Evolutionary conservation across 2,888 invertebrate species (phyloP).

Genomic region (Amiota communis): DNA sequence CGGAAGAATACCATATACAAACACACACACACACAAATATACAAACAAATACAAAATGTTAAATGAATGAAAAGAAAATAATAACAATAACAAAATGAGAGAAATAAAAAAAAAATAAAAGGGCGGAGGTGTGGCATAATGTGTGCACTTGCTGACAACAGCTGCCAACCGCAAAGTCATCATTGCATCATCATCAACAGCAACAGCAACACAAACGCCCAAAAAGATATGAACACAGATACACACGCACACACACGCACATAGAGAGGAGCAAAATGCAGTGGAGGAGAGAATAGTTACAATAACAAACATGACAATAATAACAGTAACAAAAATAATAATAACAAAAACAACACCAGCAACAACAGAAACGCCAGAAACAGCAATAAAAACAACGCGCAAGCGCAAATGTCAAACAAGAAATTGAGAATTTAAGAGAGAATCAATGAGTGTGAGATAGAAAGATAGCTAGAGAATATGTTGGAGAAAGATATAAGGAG

Average conservation of each 20-base stretch:
- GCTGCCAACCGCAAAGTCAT: conserved; percentile 72
- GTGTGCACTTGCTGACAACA: conserved; percentile 59
- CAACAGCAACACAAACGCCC: conserved; percentile 34
- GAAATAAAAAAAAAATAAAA: conserved; percentile 19
- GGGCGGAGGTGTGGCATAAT: conserved; percentile 19
- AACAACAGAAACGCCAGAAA: conserved; percentile 54
- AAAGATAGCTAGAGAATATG: conserved; percentile 45
- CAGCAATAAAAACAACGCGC: conserved; percentile 45
- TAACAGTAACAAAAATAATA: conserved; percentile 49
- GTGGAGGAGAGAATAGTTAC: conserved; percentile 44
- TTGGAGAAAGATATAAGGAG: conserved; percentile 40
- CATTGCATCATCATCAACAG: conserved; percentile 57
- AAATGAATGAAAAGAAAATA: conserved; percentile 19
- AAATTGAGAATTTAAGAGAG: too few relatives aligned
- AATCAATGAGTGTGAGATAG: conserved; percentile 21
- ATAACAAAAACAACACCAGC: conserved; percentile 53
- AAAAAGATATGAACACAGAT: conserved; percentile 12
- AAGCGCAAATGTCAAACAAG: conserved; percentile 48
- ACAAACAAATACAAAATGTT: conserved; percentile 3
- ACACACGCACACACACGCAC: conserved; percentile 43
- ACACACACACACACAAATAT: conserved; percentile 46
- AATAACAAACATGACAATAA: conserved; percentile 58
- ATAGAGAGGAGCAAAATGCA: conserved; percentile 1
- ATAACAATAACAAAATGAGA: conserved; percentile 11
- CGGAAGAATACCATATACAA: conserved; percentile 56